Percentiles rank a stretch among this genome's conserved stretches.
Conservation (phyloP, 2,888 invertebrate species). For the Synergus umbraculus region DNA sequence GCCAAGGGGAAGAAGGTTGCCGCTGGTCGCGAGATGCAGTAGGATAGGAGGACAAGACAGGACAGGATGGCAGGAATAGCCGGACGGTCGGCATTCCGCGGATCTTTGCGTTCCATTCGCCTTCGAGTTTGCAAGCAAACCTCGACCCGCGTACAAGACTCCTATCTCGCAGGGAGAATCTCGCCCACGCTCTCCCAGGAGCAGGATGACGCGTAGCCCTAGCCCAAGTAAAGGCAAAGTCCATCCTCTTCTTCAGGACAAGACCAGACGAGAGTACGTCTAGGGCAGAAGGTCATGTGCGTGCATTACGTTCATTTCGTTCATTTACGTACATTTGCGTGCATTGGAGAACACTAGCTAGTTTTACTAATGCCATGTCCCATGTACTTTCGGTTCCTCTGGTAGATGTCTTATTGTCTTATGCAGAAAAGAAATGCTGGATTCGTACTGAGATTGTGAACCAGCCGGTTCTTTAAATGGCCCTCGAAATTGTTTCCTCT, state of each 20-base stretch:
- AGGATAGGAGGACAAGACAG: constrained; percentile 63
- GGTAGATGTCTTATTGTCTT: constrained; percentile 8
- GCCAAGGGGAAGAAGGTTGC: constrained; percentile 31
- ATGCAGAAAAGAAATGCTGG: constrained; percentile 4
- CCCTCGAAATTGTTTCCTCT: neutral
- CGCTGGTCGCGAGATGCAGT: constrained; percentile 55
- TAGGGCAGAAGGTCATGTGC: constrained; percentile 38
- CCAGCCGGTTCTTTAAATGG: neutral
- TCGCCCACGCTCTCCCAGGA: constrained; percentile 54
- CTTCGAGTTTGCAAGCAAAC: constrained; percentile 59
- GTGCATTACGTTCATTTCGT: neutral
- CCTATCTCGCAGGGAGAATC: constrained; percentile 54
- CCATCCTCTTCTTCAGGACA: constrained; percentile 25
- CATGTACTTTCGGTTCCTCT: constrained; percentile 34
- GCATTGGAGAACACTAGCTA: constrained; percentile 30
- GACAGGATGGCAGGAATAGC: constrained; percentile 60
- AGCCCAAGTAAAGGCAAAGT: constrained; percentile 4
- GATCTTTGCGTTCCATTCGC: constrained; percentile 66
- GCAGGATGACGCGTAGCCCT: constrained; percentile 25
- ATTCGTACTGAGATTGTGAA: constrained; percentile 20
- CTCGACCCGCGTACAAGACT: constrained; percentile 43
- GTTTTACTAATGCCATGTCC: constrained; percentile 13
- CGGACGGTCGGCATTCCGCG: constrained; percentile 69
- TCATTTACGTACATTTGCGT: constrained; percentile 32
- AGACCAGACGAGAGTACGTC: constrained; percentile 28